Evolutionary conservation across 1,140 invertebrate genomes (phyloP).

Genomic region (Lepeophtheirus salmonis): DNA sequence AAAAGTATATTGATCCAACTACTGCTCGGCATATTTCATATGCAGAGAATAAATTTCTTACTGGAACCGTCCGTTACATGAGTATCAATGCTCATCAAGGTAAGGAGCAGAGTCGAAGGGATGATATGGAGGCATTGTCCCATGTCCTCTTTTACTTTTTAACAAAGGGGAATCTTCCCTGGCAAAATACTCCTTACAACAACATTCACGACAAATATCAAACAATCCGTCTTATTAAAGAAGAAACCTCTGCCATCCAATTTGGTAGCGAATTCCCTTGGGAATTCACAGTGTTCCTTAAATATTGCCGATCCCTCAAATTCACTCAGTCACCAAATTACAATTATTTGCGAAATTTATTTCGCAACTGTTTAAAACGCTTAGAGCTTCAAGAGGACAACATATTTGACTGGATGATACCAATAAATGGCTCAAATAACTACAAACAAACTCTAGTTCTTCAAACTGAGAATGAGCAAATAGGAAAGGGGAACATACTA

Average conservation of each 20-base stretch:
- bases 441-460: background rate
- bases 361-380: conserved; percentile 8
- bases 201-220: conserved; percentile 41
- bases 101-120: conserved; percentile 22
- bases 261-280: conserved; percentile 27
- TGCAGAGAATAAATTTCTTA: conserved; percentile 40
- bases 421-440: background rate
- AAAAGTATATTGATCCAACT: conserved; percentile 43
- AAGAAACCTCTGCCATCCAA: conserved; percentile 36
- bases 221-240: conserved; percentile 42
- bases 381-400: background rate
- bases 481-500: background rate
- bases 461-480: background rate
- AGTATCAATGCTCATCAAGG: conserved; percentile 24
- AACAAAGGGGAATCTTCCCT: conserved; percentile 78
- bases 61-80: conserved; percentile 35
- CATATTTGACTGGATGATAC: conserved; percentile 4
- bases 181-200: conserved; percentile 74
- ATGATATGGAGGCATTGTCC: conserved; percentile 37
- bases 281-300: conserved; percentile 32
- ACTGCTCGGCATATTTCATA: conserved; percentile 41
- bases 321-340: conserved; percentile 17
- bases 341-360: conserved; percentile 11
- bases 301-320: conserved; percentile 20
- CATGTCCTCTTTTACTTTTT: conserved; percentile 43